Percentiles rank a stretch among this genome's conserved stretches.
phyloP scores from a whole-genome alignment of 1,140 invertebrate genomes.

The Atta texana region DNA sequence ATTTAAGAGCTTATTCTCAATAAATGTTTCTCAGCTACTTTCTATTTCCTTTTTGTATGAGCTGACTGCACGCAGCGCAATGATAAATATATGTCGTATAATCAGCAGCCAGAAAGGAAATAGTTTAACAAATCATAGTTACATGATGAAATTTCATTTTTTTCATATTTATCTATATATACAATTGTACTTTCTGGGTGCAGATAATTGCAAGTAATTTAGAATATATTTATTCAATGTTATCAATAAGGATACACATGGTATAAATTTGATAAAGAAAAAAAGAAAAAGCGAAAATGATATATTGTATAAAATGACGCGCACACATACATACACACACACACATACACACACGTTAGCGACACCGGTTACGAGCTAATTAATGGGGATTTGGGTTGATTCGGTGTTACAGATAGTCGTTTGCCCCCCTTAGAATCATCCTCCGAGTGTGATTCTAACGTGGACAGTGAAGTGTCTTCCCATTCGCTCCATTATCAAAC shows the following conservation, averaged over 20 bases:
- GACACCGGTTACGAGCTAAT: conserved; percentile 69
- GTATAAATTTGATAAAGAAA: conserved; percentile 1
- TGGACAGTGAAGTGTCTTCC: conserved; percentile 92
- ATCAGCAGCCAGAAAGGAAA: conserved; percentile 74
- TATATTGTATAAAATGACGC: conserved; percentile 31
- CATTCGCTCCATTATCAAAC: conserved; percentile 92
- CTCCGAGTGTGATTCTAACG: conserved; percentile 91
- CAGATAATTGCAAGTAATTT: not conserved
- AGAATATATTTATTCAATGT: conserved; percentile 13
- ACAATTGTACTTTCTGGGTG: conserved; percentile 48
- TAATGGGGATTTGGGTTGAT: conserved; percentile 80
- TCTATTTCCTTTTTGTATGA: conserved; percentile 81
- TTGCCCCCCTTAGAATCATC: conserved; percentile 89
- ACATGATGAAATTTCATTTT: conserved; percentile 18
- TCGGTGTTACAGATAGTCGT: conserved; percentile 89
- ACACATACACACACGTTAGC: conserved; percentile 26
- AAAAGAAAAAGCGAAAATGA: conserved; percentile 1
- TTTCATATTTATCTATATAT: conserved; percentile 1
- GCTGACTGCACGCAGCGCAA: conserved; percentile 81
- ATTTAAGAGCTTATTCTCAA: not conserved
- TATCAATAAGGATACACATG: not conserved
- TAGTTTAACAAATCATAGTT: conserved; percentile 46
- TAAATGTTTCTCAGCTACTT: conserved; percentile 47
- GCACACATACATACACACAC: not conserved
- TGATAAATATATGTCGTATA: conserved; percentile 25